These are phyloP conservation scores for Pitangus sulphuratus DNA, from an alignment of 2,797 vertebrate genomes.

Conservation along the genomic window DNA sequence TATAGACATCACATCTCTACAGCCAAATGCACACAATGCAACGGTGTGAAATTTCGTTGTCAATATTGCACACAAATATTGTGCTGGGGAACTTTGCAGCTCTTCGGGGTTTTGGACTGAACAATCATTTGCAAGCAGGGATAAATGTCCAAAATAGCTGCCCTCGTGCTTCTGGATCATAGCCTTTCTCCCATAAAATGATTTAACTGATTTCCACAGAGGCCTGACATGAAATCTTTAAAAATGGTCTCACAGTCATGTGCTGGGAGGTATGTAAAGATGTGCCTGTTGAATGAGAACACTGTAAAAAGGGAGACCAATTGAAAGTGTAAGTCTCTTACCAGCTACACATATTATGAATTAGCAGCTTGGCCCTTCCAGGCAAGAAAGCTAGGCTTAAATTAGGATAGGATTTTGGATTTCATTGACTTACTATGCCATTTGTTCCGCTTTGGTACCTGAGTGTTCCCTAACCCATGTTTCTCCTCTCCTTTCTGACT, in stretches of 20 bases:
- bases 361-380: neutral
- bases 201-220: neutral
- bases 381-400: neutral
- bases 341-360: neutral
- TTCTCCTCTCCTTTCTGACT: neutral
- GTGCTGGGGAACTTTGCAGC: neutral
- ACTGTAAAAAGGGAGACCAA: neutral
- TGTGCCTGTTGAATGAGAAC: neutral
- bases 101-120: neutral
- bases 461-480: neutral
- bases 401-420: neutral
- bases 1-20: neutral
- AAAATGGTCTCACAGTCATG: neutral
- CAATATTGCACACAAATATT: rapidly evolving
- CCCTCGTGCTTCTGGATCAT: neutral
- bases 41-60: rapidly evolving
- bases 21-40: neutral
- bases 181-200: neutral
- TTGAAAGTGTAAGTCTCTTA: neutral
- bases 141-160: neutral
- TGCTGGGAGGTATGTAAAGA: neutral
- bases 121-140: neutral
- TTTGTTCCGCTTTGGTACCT: neutral
- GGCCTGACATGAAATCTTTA: neutral
- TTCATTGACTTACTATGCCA: neutral